Conservation (phyloP, 1,140 invertebrate genomes). For the Drosophila repletoides region DNA sequence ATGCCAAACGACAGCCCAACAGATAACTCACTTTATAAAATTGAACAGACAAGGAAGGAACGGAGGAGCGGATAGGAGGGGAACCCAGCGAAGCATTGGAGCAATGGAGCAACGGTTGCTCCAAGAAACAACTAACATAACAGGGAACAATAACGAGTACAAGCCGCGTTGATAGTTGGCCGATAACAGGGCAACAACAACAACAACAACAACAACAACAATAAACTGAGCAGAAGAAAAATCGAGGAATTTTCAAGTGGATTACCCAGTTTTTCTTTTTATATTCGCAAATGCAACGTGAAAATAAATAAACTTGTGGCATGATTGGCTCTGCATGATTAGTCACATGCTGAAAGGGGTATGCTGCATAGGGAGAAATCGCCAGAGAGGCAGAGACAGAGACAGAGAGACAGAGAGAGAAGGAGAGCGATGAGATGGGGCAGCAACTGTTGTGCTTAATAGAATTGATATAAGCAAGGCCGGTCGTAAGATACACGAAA, state of each 20-base stretch:
- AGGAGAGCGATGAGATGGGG: neutral
- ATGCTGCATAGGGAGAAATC: constrained; percentile 4
- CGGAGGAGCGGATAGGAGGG: neutral
- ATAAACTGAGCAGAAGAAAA: constrained; percentile 61
- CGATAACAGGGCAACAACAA: constrained; percentile 16
- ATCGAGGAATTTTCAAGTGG: constrained; percentile 79
- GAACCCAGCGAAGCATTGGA: constrained; percentile 26
- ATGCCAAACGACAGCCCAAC: constrained; percentile 56
- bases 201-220: constrained; percentile 15
- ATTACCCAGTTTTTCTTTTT: constrained; percentile 73
- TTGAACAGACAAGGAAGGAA: constrained; percentile 44
- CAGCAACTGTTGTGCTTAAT: constrained; percentile 63
- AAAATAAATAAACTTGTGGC: constrained; percentile 80
- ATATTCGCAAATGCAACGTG: constrained; percentile 59
- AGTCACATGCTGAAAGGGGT: constrained; percentile 68
- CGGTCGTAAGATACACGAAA: constrained; percentile 72
- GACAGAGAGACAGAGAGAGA: neutral
- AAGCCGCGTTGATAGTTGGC: no score
- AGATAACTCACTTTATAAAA: constrained; percentile 78
- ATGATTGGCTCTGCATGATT: constrained; percentile 80
- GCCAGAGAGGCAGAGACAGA: neutral
- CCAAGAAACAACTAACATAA: constrained; percentile 64
- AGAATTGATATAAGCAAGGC: constrained; percentile 78
- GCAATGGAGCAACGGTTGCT: neutral
- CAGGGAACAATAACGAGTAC: constrained; percentile 50